Conservation (phyloP, 2,888 invertebrate species). For the Euplexia lucipara region DNA sequence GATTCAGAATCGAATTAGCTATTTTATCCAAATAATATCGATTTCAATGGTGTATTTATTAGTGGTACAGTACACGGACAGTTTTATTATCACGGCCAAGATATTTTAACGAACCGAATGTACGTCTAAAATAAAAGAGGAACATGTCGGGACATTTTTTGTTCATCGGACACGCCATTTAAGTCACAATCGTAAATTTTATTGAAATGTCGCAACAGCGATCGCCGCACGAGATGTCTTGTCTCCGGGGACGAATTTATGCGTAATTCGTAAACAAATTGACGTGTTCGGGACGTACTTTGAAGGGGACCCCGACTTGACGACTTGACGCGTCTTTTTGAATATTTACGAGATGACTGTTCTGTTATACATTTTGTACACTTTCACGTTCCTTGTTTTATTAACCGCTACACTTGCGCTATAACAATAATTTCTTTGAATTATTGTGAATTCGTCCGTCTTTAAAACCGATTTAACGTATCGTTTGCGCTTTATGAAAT, state of each 20-base stretch:
- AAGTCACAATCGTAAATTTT: conserved; percentile 91
- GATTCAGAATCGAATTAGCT: conserved; percentile 68
- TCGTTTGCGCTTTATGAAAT: conserved; percentile 82
- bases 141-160: conserved; percentile 86
- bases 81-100: conserved; percentile 86
- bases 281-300: conserved; percentile 86
- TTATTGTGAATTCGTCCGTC: conserved; percentile 69
- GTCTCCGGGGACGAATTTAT: conserved; percentile 90
- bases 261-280: conserved; percentile 91
- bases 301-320: conserved; percentile 83
- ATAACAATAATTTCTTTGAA: conserved; percentile 54
- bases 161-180: conserved; percentile 89
- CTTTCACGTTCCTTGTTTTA: conserved; percentile 67
- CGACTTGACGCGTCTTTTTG: conserved; percentile 85
- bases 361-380: conserved; percentile 73
- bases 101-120: conserved; percentile 89
- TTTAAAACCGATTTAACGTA: conserved; percentile 74
- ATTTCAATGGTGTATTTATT: conserved; percentile 82
- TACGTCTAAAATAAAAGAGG: conserved; percentile 88
- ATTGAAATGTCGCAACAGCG: conserved; percentile 90
- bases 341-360: conserved; percentile 75
- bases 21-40: conserved; percentile 75
- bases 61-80: conserved; percentile 81
- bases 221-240: conserved; percentile 89
- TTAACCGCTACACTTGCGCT: conserved; percentile 43